A percentile compares a stretch with the other conserved stretches of the same genome.
Evolutionary conservation across 2,888 invertebrate genomes (phyloP).

Genomic region (Brachypterus glaber): DNA sequence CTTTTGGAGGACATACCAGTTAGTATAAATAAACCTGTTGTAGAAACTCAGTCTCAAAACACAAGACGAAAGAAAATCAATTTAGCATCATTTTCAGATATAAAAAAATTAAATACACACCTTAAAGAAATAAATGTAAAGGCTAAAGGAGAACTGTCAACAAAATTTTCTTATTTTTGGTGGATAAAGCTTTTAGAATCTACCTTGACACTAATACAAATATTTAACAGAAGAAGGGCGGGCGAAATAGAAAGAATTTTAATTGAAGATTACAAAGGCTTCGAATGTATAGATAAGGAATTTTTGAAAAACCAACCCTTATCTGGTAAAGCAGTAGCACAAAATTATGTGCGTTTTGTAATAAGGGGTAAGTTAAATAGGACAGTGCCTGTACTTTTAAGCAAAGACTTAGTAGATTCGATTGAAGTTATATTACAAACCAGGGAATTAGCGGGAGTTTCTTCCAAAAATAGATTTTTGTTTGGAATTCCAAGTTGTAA

Average conservation of each 20-base stretch:
- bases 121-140: slow-evolving; percentile 1
- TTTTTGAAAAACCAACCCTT: slow-evolving; percentile 1
- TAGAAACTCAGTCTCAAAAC: slow-evolving; percentile 5
- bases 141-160: slow-evolving; percentile 2
- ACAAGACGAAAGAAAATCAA: slow-evolving; percentile 6
- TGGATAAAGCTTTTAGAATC: slow-evolving; percentile 5
- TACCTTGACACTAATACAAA: slow-evolving; percentile 10
- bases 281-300: slow-evolving; percentile 6
- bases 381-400: slow-evolving; percentile 12
- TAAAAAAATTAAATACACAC: slow-evolving; percentile 8
- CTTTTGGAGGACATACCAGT: too few relatives aligned
- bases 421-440: slow-evolving; percentile 8
- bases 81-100: slow-evolving; percentile 8
- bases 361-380: slow-evolving; percentile 12
- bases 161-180: neutral
- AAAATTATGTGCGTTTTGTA: slow-evolving; percentile 10
- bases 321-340: slow-evolving; percentile 4
- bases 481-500: slow-evolving; percentile 7
- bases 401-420: slow-evolving; percentile 4
- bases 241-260: slow-evolving; percentile 12
- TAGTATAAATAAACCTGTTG: too few relatives aligned
- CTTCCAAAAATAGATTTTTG: slow-evolving; percentile 8
- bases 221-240: slow-evolving; percentile 14
- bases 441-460: slow-evolving; percentile 12
- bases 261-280: slow-evolving; percentile 13